A percentile compares a stretch with the other conserved stretches of the same genome.
These are phyloP conservation scores for Cyclina sinensis DNA, from an alignment of 1,140 invertebrate species.

Conservation along the genomic window DNA sequence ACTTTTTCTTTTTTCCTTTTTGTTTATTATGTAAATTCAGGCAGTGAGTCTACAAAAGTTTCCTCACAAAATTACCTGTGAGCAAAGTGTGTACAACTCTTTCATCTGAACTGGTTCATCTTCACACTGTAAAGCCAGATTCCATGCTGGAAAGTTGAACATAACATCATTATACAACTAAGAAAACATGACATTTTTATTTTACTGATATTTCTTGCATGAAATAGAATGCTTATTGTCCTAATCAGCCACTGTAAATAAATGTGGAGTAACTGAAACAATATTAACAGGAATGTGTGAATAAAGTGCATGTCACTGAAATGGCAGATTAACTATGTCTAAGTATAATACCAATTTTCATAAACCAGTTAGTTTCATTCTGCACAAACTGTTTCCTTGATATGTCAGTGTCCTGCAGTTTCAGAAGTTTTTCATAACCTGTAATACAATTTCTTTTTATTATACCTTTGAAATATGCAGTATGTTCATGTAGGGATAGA, in stretches of 20 bases:
- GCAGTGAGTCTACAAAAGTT: too few species aligned
- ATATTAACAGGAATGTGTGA: too few species aligned
- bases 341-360: conserved; percentile 85
- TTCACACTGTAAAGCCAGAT: conserved; percentile 81
- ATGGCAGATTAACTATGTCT: too few species aligned
- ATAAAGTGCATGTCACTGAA: too few species aligned
- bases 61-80: conserved; percentile 60
- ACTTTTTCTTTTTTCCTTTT: too few species aligned
- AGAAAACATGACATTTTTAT: too few species aligned
- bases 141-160: conserved; percentile 80
- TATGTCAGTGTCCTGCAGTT: conserved; percentile 46
- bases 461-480: not conserved
- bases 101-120: conserved; percentile 77
- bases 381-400: conserved; percentile 55
- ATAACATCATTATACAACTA: too few species aligned
- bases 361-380: conserved; percentile 83
- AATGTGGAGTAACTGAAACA: too few species aligned
- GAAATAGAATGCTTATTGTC: too few species aligned
- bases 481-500: not conserved
- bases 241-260: too few species aligned
- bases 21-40: too few species aligned
- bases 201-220: too few species aligned
- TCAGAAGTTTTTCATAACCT: conserved; percentile 19
- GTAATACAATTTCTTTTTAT: not conserved
- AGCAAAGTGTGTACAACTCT: conserved; percentile 82